phyloP scores from a whole-genome alignment of 2,888 invertebrate genomes.

The Sinodicranocentrus sp. region DNA sequence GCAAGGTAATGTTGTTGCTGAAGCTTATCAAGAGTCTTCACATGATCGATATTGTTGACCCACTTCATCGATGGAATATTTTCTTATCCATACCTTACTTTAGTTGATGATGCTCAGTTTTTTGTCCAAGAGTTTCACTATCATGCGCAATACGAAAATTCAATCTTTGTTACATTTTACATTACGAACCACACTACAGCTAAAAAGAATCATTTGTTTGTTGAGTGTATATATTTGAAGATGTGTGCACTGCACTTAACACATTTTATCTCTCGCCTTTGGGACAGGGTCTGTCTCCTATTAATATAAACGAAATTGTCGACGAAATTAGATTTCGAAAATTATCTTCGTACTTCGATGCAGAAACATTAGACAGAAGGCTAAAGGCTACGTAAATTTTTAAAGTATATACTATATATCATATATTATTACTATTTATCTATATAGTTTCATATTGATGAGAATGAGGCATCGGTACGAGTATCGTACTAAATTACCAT shows the following conservation, averaged over 20 bases:
- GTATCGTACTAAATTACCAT: not conserved
- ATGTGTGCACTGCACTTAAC: not conserved
- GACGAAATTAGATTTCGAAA: not conserved
- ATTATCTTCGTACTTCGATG: not conserved
- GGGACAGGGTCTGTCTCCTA: slow-evolving; percentile 2
- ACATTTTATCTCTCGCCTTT: not conserved
- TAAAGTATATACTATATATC: not conserved
- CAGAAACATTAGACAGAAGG: not conserved
- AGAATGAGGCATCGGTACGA: not conserved
- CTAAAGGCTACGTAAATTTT: not conserved
- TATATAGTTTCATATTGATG: not conserved
- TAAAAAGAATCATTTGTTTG: not conserved
- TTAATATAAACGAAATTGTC: not conserved
- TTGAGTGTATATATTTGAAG: too few relatives aligned
- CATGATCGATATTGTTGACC: slow-evolving; percentile 41
- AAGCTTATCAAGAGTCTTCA: slow-evolving; percentile 33
- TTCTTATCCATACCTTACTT: not conserved
- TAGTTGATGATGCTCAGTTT: not conserved
- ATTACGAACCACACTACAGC: not conserved
- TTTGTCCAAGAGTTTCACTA: not conserved
- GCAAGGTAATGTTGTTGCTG: slow-evolving; percentile 50
- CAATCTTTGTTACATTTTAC: too few relatives aligned
- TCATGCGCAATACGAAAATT: too few relatives aligned
- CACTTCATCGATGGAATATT: slow-evolving; percentile 21
- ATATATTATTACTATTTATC: slow-evolving; percentile 1